Base-by-base conservation (phyloP, 2,113 vertebrate species). In the Hystrix brachyura region DNA sequence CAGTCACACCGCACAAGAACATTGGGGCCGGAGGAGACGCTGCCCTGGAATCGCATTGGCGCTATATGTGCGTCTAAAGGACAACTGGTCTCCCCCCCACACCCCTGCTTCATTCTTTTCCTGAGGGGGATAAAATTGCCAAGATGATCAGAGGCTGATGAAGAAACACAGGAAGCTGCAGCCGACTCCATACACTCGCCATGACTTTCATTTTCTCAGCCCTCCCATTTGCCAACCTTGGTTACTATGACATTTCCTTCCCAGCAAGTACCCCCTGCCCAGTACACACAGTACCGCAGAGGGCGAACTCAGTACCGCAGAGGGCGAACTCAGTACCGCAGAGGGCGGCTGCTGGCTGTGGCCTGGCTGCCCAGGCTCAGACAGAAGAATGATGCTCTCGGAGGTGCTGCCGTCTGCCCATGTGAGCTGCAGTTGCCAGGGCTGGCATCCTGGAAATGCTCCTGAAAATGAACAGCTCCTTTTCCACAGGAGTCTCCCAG, bases 41-140 rank as follows among this genome's bases (percentile, higher is more conserved):
- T 21, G 6, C 34, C 55, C 60, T 1, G 0, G 27, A 59, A 32
- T 0, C 0, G 29, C 0, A 0, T 32, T 43, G 48, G 89, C 23
- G 84, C 86, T 76, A 57, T 59, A 7, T 19, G 53, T 27, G 62
- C 71, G 60, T 91, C 27, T n/a, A 3, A 93, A 78, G 81, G 55
- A 59, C 17, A 29, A 62, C 76, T 7, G 59, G 32, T 59, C 23
- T 9, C 19, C n/a, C 8, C 34, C 34, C 3, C 4, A n/a, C 5
- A 59, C 8, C 43, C n/a, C 2, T 19, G 43, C 38, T 46, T 69
- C 25, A 46, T 64, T 72, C 90, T 64, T 14, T n/a, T 34, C 83
- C 69, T 29, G 1, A n/a, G 71, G 65, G 62, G 79, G 95, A 76
- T 94, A 80, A 86, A 90, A 65, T 48, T 69, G 87, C 71, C 84